A percentile compares a stretch with the other conserved stretches of the same genome.
phyloP scores from a whole-genome alignment of 1,140 invertebrate genomes.

The Potamilus streckersoni region DNA sequence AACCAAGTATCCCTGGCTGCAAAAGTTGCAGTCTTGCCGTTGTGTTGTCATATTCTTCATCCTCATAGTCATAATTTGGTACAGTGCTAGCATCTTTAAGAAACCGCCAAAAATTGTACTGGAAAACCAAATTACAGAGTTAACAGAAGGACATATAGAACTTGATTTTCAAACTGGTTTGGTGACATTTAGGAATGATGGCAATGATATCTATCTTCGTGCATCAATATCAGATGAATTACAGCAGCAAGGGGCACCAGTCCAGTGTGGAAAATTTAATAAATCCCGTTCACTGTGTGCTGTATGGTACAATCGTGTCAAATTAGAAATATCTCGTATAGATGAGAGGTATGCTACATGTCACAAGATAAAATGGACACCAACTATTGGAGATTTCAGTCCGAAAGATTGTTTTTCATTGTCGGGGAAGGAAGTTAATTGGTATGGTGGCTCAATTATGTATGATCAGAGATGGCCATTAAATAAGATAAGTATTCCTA shows the following conservation, averaged over 20 bases:
- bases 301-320: constrained; percentile 22
- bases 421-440: constrained; percentile 17
- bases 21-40: constrained; percentile 18
- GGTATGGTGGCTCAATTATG: constrained; percentile 62
- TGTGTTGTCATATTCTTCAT: constrained; percentile 11
- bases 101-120: constrained; percentile 2
- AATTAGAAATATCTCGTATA: constrained; percentile 13
- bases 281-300: constrained; percentile 19
- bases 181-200: constrained; percentile 21
- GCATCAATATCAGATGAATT: constrained; percentile 23
- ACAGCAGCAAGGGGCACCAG: constrained; percentile 16
- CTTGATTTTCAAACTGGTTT: constrained; percentile 28
- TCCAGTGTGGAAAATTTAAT: constrained; percentile 24
- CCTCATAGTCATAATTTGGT: constrained; percentile 8
- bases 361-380: constrained; percentile 35
- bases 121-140: constrained; percentile 12
- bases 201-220: constrained; percentile 13
- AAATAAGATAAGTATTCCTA: constrained; percentile 38
- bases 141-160: constrained; percentile 19
- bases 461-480: constrained; percentile 66
- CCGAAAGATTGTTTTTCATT: constrained; percentile 46
- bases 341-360: constrained; percentile 30
- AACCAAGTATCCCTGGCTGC: constrained; percentile 27
- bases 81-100: not conserved
- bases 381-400: constrained; percentile 15